Evolutionary conservation across 1,140 invertebrate species (phyloP).

Genomic region (Lasaia peninsularis): DNA sequence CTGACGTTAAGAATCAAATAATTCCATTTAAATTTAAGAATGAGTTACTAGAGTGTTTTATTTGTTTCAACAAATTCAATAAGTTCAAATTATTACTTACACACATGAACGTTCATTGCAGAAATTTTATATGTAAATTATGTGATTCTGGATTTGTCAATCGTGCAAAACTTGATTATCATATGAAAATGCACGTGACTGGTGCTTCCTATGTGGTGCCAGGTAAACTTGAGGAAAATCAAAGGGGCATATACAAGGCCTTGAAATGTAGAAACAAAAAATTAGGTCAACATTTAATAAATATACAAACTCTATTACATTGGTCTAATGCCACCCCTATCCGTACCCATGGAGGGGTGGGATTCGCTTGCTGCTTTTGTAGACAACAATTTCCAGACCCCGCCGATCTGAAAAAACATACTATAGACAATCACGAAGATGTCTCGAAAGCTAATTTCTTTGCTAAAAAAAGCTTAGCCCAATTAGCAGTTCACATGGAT

Average conservation of each 20-base stretch:
- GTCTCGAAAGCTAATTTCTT: neutral
- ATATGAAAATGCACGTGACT: conserved; percentile 31
- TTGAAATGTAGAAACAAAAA: neutral
- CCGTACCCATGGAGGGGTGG: neutral
- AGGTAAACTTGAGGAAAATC: neutral
- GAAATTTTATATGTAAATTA: conserved; percentile 43
- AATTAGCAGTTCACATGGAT: conserved; percentile 31
- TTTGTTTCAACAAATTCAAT: conserved; percentile 31
- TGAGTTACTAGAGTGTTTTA: conserved; percentile 28
- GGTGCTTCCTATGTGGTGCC: conserved; percentile 22
- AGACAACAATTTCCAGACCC: conserved; percentile 31
- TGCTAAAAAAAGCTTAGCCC: neutral
- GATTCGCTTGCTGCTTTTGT: conserved; percentile 37
- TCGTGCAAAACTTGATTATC: conserved; percentile 26
- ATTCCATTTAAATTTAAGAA: conserved; percentile 40
- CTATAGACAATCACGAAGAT: conserved; percentile 26
- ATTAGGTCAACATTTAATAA: neutral
- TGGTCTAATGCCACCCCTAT: conserved; percentile 16
- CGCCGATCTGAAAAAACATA: conserved; percentile 40
- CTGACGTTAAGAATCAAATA: conserved; percentile 32
- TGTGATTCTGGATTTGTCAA: conserved; percentile 47
- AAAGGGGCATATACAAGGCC: neutral
- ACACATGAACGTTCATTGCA: conserved; percentile 51
- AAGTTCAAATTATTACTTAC: conserved; percentile 35
- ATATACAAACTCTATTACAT: conserved; percentile 16